phyloP scores from a whole-genome alignment of 2,888 invertebrate species.

The Tetranychus truncatus region DNA sequence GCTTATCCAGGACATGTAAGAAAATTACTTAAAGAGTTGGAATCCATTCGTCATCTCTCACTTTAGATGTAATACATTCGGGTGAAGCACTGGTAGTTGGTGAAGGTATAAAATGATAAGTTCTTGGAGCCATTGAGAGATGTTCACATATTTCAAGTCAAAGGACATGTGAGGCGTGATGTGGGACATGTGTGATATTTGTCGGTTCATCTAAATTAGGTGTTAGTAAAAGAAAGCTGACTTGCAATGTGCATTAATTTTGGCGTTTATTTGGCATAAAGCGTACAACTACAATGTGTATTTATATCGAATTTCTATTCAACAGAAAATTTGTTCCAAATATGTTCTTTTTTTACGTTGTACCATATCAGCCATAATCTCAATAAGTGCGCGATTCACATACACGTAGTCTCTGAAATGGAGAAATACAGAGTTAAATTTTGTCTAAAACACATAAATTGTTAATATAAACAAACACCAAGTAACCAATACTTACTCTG shows the following conservation, averaged over 20 bases:
- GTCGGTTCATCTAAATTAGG: slow-evolving; percentile 44
- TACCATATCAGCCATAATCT: too few species aligned
- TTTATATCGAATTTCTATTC: slow-evolving; percentile 44
- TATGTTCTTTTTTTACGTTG: slow-evolving; percentile 41
- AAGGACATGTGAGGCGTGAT: slow-evolving; percentile 88
- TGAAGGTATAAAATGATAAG: slow-evolving; percentile 60
- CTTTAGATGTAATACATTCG: slow-evolving; percentile 81
- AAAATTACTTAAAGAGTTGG: slow-evolving; percentile 80
- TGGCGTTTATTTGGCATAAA: too few species aligned
- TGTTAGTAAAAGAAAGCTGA: too few species aligned
- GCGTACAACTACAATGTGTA: too few species aligned
- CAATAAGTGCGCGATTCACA: too few species aligned
- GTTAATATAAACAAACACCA: too few species aligned
- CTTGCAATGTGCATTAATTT: too few species aligned
- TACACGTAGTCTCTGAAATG: too few species aligned
- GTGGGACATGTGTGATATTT: slow-evolving; percentile 85
- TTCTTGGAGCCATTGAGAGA: slow-evolving; percentile 54
- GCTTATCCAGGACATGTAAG: slow-evolving; percentile 83
- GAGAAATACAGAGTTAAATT: too few species aligned
- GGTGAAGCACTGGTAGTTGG: slow-evolving; percentile 61
- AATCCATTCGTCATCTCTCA: slow-evolving; percentile 76
- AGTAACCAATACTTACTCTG: too few species aligned
- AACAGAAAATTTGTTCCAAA: slow-evolving; percentile 69
- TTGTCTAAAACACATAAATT: too few species aligned
- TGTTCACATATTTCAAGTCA: slow-evolving; percentile 77